Conservation (phyloP, 1,140 invertebrate genomes). For the Anthonomus grandis region DNA sequence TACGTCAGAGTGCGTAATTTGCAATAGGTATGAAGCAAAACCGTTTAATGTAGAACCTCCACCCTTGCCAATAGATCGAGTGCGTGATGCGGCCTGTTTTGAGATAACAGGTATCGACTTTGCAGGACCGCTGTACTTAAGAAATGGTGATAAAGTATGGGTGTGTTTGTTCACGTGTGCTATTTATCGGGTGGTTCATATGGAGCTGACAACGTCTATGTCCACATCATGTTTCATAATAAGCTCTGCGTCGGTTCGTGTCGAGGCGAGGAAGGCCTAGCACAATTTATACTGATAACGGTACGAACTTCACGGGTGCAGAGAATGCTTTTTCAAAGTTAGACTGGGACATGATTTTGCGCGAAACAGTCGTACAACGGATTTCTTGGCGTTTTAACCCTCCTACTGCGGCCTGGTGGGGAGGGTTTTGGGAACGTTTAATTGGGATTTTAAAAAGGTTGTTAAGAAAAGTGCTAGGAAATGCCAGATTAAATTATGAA, state of each 20-base stretch:
- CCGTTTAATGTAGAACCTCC: conserved; percentile 22
- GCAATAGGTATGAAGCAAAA: conserved; percentile 36
- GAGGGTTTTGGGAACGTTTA: conserved; percentile 42
- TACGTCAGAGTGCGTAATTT: conserved; percentile 37
- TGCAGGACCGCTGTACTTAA: conserved; percentile 36
- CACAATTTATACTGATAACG: conserved; percentile 48
- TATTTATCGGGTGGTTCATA: conserved; percentile 42
- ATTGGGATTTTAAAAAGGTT: conserved; percentile 39
- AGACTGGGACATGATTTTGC: conserved; percentile 34
- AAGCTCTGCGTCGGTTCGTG: too few relatives aligned
- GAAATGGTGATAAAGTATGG: conserved; percentile 13
- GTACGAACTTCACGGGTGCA: conserved; percentile 29
- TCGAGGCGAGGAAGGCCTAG: too few relatives aligned
- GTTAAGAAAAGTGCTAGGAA: conserved; percentile 34
- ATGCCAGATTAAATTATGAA: conserved; percentile 33
- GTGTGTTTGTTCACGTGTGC: conserved; percentile 39
- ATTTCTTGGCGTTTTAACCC: conserved; percentile 47
- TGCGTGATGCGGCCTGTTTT: conserved; percentile 34
- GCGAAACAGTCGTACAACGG: conserved; percentile 4
- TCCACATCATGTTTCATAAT: too few relatives aligned
- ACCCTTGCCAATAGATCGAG: conserved; percentile 39
- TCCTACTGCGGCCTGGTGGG: conserved; percentile 44
- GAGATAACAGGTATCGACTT: conserved; percentile 33
- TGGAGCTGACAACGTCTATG: too few relatives aligned
- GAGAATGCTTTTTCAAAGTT: conserved; percentile 36